phyloP scores from a whole-genome alignment of 2,797 vertebrate species.

The Catamblyrhynchus diadema region DNA sequence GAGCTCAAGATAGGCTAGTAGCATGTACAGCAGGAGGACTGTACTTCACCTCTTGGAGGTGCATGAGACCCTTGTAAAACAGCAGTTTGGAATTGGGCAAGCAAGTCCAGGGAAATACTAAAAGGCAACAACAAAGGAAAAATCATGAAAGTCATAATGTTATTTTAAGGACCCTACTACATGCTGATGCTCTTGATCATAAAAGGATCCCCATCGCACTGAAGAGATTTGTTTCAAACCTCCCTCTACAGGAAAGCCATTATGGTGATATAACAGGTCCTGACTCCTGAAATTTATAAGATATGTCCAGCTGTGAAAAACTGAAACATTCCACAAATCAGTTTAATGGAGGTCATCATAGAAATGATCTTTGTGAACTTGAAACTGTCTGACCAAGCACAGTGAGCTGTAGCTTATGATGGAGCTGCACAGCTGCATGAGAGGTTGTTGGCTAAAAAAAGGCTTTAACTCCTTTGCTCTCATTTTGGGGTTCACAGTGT shows the following conservation, averaged over 20 bases:
- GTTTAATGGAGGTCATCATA: constrained; percentile 24
- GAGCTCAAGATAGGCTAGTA: background rate
- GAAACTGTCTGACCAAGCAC: background rate
- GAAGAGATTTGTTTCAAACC: constrained; percentile 50
- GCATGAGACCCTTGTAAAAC: background rate
- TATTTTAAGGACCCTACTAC: background rate
- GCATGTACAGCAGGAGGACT: background rate
- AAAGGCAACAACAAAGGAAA: background rate
- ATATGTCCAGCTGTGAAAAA: constrained; percentile 19
- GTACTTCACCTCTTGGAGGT: background rate
- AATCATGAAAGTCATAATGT: background rate
- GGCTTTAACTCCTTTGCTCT: background rate
- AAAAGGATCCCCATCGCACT: background rate
- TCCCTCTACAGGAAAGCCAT: background rate
- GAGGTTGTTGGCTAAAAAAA: background rate
- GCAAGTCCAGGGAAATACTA: background rate
- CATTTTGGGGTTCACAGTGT: background rate
- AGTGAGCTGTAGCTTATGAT: background rate
- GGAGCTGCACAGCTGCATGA: background rate
- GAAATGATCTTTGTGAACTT: constrained; percentile 18
- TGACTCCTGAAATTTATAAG: constrained; percentile 29
- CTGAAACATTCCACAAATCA: constrained; percentile 43
- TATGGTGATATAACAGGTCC: constrained; percentile 22
- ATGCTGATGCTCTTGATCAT: background rate
- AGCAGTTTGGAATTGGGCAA: background rate